Conservation (phyloP, 2,888 invertebrate genomes). For the Serripes groenlandicus region DNA sequence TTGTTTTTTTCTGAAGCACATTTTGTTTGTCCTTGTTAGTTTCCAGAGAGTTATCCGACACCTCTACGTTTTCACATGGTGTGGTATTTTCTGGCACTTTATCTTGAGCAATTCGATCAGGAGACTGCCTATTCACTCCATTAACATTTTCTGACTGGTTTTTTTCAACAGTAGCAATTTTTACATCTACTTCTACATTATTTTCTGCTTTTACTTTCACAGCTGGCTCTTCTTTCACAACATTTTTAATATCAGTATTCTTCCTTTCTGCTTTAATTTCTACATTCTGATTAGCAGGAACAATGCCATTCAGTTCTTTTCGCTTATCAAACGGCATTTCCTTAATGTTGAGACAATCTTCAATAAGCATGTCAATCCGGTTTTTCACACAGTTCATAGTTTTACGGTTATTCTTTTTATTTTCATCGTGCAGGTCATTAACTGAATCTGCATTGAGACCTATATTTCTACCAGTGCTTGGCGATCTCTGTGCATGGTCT, state of each 20-base stretch:
- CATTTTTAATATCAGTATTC: neutral
- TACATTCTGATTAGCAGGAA: neutral
- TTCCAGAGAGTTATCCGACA: neutral
- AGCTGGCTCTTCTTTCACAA: neutral
- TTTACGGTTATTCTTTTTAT: slow-evolving; percentile 11
- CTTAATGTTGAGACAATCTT: slow-evolving; percentile 65
- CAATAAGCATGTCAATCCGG: slow-evolving; percentile 70
- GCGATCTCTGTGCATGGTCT: neutral
- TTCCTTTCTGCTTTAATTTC: neutral
- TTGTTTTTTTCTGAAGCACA: slow-evolving; percentile 42
- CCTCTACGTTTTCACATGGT: neutral
- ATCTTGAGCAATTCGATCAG: neutral
- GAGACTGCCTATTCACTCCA: neutral
- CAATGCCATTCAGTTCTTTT: neutral
- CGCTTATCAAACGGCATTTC: slow-evolving; percentile 24
- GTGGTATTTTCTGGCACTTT: neutral
- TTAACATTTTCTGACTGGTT: neutral
- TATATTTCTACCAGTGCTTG: neutral
- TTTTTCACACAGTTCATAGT: slow-evolving; percentile 66
- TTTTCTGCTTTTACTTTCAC: neutral
- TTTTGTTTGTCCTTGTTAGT: neutral
- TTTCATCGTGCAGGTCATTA: neutral
- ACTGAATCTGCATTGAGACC: neutral
- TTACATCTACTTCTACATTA: neutral
- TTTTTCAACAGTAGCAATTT: slow-evolving; percentile 5